phyloP scores from a whole-genome alignment of 2,113 vertebrate species.

The Isurus oxyrinchus region DNA sequence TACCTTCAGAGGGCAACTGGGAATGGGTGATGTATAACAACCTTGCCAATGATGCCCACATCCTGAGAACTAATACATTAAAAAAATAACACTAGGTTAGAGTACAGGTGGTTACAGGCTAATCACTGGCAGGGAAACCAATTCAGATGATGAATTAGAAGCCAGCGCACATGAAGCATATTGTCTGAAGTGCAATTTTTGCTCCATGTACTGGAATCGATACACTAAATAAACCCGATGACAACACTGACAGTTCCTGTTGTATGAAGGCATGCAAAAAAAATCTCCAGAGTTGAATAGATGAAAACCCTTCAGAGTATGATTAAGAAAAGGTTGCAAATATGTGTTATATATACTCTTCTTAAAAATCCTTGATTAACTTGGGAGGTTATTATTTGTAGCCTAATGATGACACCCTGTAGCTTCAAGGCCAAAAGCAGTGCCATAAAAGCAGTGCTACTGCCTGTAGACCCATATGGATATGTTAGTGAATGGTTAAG shows the following conservation, averaged over 20 bases:
- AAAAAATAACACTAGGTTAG: not conserved
- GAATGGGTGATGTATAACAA: not conserved
- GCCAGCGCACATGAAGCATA: not conserved
- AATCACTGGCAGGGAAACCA: not conserved
- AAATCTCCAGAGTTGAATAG: not conserved
- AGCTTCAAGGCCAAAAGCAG: not conserved
- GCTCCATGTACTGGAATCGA: not conserved
- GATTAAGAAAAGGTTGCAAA: not conserved
- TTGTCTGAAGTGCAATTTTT: slow-evolving; percentile 9
- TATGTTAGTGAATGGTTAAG: not conserved
- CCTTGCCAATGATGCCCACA: not conserved
- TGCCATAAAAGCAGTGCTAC: not conserved
- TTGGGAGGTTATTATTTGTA: not conserved
- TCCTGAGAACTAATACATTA: not conserved
- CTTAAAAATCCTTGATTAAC: not conserved
- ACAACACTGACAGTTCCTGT: not conserved
- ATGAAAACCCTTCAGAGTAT: not conserved
- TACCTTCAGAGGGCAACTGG: not conserved
- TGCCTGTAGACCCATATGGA: not conserved
- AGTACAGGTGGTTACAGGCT: not conserved
- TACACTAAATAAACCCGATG: not conserved
- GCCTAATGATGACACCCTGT: not conserved
- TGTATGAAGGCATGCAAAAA: not conserved
- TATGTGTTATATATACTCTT: not conserved
- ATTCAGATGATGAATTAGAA: not conserved